Conservation (phyloP, 2,888 invertebrate genomes). For the Amblyjoppa fuscipennis region DNA sequence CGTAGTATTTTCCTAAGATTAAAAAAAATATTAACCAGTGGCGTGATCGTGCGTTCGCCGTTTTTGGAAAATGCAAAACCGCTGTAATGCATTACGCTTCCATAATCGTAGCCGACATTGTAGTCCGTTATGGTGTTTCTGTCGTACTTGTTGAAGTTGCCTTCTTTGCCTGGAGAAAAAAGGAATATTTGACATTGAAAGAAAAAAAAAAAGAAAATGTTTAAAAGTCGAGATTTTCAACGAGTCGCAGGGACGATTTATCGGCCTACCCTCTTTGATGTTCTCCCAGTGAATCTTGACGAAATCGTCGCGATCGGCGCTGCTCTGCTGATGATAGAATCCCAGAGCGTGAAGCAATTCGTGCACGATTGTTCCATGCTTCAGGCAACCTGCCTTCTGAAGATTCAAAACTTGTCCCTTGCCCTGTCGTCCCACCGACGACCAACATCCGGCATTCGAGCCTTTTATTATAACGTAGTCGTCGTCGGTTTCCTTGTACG, state of each 20-base stretch:
- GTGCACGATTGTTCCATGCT: constrained; percentile 87
- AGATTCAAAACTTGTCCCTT: constrained; percentile 88
- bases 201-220: background rate
- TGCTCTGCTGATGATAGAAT: constrained; percentile 94
- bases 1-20: background rate
- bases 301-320: constrained; percentile 91
- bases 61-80: constrained; percentile 89
- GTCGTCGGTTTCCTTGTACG: constrained; percentile 86
- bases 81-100: constrained; percentile 91
- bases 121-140: constrained; percentile 89
- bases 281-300: constrained; percentile 92
- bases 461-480: constrained; percentile 88
- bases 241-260: background rate
- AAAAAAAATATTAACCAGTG: constrained; percentile 83
- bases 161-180: constrained; percentile 85
- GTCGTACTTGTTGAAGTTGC: constrained; percentile 90
- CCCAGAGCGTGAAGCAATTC: constrained; percentile 93
- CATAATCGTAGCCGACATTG: constrained; percentile 90
- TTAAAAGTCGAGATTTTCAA: background rate
- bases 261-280: constrained; percentile 86
- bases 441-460: constrained; percentile 88
- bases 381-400: constrained; percentile 83
- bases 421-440: constrained; percentile 88
- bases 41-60: constrained; percentile 89
- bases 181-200: background rate